Evolutionary conservation across 1,140 invertebrate species (phyloP).

Genomic region (Alviniconcha marisindica): DNA sequence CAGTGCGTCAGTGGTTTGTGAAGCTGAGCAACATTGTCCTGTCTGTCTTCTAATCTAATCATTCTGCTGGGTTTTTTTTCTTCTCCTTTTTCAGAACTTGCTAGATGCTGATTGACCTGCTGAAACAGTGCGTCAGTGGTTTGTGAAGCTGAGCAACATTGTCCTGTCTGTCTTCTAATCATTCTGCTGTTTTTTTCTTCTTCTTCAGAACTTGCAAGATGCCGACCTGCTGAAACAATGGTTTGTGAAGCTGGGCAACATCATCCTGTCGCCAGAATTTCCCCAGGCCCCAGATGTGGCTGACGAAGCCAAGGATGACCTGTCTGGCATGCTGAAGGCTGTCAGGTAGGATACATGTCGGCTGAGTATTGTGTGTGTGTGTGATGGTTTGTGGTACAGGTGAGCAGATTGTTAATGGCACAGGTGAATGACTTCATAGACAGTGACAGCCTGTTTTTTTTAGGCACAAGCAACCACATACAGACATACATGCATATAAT

Average conservation of each 20-base stretch:
- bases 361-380: slow-evolving; percentile 12
- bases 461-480: too few relatives aligned
- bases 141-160: neutral
- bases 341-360: neutral
- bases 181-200: too few relatives aligned
- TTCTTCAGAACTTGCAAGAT: neutral
- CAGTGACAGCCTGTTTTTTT: too few relatives aligned
- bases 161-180: too few relatives aligned
- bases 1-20: neutral
- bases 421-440: too few relatives aligned
- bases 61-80: too few relatives aligned
- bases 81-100: too few relatives aligned
- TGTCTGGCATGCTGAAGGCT: neutral
- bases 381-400: neutral
- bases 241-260: neutral
- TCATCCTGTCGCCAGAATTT: neutral
- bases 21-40: neutral
- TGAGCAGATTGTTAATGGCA: too few relatives aligned
- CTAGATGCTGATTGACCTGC: neutral
- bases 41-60: too few relatives aligned
- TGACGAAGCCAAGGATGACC: neutral
- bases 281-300: neutral
- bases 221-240: neutral
- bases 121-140: neutral
- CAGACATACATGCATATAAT: too few relatives aligned